A percentile compares a stretch with the other conserved stretches of the same genome.
phyloP scores from a whole-genome alignment of 2,888 invertebrate species.

The Cremastinae sp. region DNA sequence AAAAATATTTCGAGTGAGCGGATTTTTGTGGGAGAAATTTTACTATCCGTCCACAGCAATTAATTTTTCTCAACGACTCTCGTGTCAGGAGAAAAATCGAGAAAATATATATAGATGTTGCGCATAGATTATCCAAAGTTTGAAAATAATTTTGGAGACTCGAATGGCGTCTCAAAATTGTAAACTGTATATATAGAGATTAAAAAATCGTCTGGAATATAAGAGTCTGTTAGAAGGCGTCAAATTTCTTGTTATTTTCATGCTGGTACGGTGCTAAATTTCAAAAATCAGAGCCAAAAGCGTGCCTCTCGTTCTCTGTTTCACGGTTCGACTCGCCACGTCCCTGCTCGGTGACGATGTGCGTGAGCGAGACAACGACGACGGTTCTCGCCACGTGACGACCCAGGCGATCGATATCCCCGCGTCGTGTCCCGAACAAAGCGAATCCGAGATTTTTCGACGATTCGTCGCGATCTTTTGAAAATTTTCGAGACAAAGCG shows the following conservation, averaged over 20 bases:
- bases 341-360: not conserved
- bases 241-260: not conserved
- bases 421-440: constrained; percentile 46
- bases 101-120: too few relatives aligned
- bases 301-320: constrained; percentile 15
- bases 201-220: too few relatives aligned
- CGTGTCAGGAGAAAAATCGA: too few relatives aligned
- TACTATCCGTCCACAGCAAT: too few relatives aligned
- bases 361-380: not conserved
- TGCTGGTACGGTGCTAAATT: not conserved
- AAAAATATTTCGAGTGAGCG: too few relatives aligned
- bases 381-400: constrained; percentile 49
- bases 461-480: constrained; percentile 10
- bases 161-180: not conserved
- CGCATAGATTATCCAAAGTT: not conserved
- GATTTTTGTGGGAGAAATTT: too few relatives aligned
- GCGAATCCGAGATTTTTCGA: constrained; percentile 50
- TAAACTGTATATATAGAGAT: too few relatives aligned
- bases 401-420: constrained; percentile 45
- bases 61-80: too few relatives aligned
- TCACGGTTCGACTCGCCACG: not conserved
- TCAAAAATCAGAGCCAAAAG: not conserved
- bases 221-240: too few relatives aligned
- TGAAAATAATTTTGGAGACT: not conserved
- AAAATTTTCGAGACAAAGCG: too few relatives aligned